Base-by-base conservation (phyloP, 2,113 vertebrate genomes). In the Pogonocichla stellata region DNA sequence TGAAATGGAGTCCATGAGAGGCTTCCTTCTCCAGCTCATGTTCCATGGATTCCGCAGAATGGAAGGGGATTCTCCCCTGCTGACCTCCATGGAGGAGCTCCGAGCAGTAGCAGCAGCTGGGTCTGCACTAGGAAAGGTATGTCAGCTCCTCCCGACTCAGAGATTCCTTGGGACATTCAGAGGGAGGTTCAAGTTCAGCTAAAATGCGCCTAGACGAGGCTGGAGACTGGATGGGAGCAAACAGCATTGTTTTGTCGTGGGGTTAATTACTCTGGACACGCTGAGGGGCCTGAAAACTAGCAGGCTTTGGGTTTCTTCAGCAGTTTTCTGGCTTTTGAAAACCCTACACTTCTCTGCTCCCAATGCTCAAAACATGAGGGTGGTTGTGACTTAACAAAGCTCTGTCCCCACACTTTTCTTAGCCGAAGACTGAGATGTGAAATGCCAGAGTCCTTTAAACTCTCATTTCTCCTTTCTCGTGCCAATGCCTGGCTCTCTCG, bases 71-170 rank as follows among this genome's bases (percentile, higher is more conserved):
- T 72, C 38, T 56, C 33, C 24, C 34, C 26, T 53, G 47, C 45
- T 69, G 72, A 86, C 24, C 50, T 53, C 87, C 40, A 29, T 26
- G 16, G 22, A 54, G 34, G 40, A 66, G 51, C 51, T 81, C 23
- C 26, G 17, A 34, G 86, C 62, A 57, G 10, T 53, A 19, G 79
- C 79, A 42, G 58, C 72, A 48, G 72, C 48, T 0, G 42, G 36
- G 8, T 7, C 73, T 33, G 54, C 5, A 7, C 60, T 73, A 60
- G 73, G 48, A 51, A 67, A 51, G 60, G 67, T 57, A 23, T 0
- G 0, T 22, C 5, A 4, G 34, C n/a, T 71, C 26, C 53, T 56
- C 45, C 4, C 0, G 16, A 43, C 54, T 34, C 3, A 18, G 6
- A 73, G 23, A 11, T 6, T 47, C 42, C 42, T 61, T 10, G 8